Base-by-base conservation (phyloP, 2,888 invertebrate genomes). In the Pristionchus japonicus region DNA sequence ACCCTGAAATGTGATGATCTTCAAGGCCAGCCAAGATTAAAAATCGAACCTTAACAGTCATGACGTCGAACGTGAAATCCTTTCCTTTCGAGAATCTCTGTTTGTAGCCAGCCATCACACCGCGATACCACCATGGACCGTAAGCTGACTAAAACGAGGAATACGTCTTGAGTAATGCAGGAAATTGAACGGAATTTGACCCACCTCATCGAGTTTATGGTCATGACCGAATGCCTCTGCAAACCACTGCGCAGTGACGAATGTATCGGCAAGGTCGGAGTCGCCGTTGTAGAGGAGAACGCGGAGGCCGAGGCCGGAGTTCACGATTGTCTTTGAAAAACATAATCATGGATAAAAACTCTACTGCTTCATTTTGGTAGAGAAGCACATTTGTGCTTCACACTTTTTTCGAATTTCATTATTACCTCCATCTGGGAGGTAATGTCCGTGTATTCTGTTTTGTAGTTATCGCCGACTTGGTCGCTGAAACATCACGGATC, bases 251-350 rank as follows among this genome's bases (percentile, higher is more conserved):
- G 92, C 91, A 83, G 91, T 91, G 74, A 93, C 89, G 91, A 93
- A 90, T 17, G 89, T 88, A 86, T 92, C 92, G 3, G 91, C 92
- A 0, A 91, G 90, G 86, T 93, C 92, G 40, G 89, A 90, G 89
- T 93, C 93, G 88, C 93, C 92, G 88, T 92, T 93, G 89, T 92
- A 92, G 80, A 93, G 85, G 40, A 93, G 89, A 64, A 92, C 89
- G 23, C 77, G 87, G 1, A 87, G 87, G n/a, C 20, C n/a, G 27
- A 77, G 61, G 11, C 61, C 61, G 4, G 87, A 87, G 87, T 87
- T 87, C 31, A 87, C 20, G 52, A 87, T 74, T 9, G 80, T 40
- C 87, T 87, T 47, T 77, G 15, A 3, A 77, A 77, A 31, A n/a
- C n/a, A n/a, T n/a, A n/a, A n/a, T n/a, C n/a, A n/a, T 57, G 43